Evolutionary conservation across 2,113 vertebrate species (phyloP), one percentile per base, ranked within the genome.

Genomic region (Apistogramma diplotaenia): DNA sequence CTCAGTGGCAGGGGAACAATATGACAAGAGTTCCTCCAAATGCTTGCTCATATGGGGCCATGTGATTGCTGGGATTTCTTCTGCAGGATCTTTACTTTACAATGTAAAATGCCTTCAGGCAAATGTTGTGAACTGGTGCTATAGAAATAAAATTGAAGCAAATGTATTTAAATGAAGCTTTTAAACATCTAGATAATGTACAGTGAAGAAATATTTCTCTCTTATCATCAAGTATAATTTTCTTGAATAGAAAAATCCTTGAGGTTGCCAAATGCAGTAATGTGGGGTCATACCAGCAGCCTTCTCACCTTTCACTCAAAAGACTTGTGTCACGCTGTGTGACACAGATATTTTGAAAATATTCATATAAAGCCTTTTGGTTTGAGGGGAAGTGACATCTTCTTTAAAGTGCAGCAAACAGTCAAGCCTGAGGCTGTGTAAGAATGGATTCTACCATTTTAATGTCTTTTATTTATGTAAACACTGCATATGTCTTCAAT

Each of bases 311-410:
- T 67, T 83, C 56, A 60, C 56, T 72, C 21, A 51, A 25, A 85
- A 73, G 51, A 76, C 84, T 75, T 1, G 6, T 76, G 85, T 79
- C 73, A 21, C 78, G 60, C 51, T 74, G 53, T 71, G 73, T 78
- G 74, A 83, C 89, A 87, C 79, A 82, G 80, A 90, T 74, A 86
- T 83, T 79, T 78, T 84, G 57, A 67, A 65, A 15, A 85, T 72
- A 67, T 74, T 67, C 19, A 19, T 67, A 49, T 35, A 83, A 87
- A 16, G n/a, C 76, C 53, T 88, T 88, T 84, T 76, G 61, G 72
- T 90, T 91, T 88, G 76, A 85, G 82, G 80, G 80, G 74, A 89
- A 56, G 76, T 87, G 90, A 91, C 83, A 88, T 88, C 70, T 74
- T 78, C 77, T 71, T 67, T 70, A 72, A 79, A 83, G 75, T 82